Evolutionary conservation across 2,888 invertebrate species (phyloP).

Genomic region (Salpingus planirostris): DNA sequence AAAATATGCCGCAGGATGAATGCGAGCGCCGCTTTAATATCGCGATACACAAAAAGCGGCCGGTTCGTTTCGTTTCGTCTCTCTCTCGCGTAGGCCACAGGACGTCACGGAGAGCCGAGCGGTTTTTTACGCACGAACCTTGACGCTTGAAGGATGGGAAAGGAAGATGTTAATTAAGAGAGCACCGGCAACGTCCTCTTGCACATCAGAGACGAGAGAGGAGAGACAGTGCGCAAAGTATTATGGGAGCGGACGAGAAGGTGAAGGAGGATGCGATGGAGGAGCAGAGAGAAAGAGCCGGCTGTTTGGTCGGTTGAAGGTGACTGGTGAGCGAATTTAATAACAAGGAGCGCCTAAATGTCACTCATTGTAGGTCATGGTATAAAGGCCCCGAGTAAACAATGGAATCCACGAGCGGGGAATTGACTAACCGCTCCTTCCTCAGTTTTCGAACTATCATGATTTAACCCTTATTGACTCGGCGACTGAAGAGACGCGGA

Average conservation of each 20-base stretch:
- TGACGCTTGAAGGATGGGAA: too few relatives aligned
- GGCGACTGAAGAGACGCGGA: too few relatives aligned
- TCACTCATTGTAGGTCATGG: constrained; percentile 10
- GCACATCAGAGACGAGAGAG: too few relatives aligned
- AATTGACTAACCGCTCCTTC: constrained; percentile 6
- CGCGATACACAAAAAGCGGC: constrained; percentile 6
- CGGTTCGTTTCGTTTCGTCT: constrained; percentile 4
- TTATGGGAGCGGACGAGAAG: neutral
- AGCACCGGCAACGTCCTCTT: too few relatives aligned
- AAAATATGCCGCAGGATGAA: constrained; percentile 10
- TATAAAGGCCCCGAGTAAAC: constrained; percentile 5
- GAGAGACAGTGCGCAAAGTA: neutral
- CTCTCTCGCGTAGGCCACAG: too few relatives aligned
- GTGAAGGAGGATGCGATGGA: too few relatives aligned
- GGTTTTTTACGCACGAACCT: too few relatives aligned
- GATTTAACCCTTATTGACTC: constrained; percentile 7
- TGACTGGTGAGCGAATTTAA: too few relatives aligned
- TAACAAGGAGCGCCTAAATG: constrained; percentile 6
- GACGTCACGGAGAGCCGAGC: neutral
- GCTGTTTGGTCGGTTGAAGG: too few relatives aligned
- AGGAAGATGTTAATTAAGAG: too few relatives aligned
- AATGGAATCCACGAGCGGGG: constrained; percentile 6
- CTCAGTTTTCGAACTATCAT: constrained; percentile 7
- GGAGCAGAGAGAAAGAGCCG: too few relatives aligned
- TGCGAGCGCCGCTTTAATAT: neutral